phyloP scores from a whole-genome alignment of 1,140 invertebrate species.

The Cydia pomonella region DNA sequence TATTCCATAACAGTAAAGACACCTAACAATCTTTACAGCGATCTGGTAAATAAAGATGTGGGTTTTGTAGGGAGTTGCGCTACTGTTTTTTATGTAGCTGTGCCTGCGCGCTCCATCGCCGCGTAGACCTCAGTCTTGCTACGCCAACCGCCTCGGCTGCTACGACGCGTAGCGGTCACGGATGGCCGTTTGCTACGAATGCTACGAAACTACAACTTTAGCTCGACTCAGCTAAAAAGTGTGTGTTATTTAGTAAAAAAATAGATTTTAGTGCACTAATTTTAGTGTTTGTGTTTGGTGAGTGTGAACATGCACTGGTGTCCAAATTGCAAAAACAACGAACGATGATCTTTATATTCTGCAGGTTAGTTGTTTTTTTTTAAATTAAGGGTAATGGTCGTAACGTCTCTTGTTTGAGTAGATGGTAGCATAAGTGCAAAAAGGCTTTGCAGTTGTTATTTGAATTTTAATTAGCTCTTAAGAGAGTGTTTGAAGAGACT shows the following conservation, averaged over 20 bases:
- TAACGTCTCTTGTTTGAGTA: slow-evolving; percentile 29
- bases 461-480: slow-evolving; percentile 1
- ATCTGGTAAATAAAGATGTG: slow-evolving; percentile 43
- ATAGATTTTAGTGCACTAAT: slow-evolving; percentile 42
- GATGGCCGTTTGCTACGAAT: slow-evolving; percentile 34
- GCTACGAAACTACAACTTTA: slow-evolving; percentile 32
- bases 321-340: slow-evolving; percentile 54
- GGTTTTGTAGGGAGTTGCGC: slow-evolving; percentile 52
- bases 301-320: slow-evolving; percentile 48
- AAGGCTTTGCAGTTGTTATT: slow-evolving; percentile 3
- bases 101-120: slow-evolving; percentile 39
- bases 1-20: slow-evolving; percentile 10
- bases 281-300: slow-evolving; percentile 45
- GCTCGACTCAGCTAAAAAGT: slow-evolving; percentile 46
- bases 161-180: slow-evolving; percentile 45
- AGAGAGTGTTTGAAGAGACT: background rate
- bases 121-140: slow-evolving; percentile 58
- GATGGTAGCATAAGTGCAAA: background rate
- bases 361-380: slow-evolving; percentile 69
- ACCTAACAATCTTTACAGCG: background rate
- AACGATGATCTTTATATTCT: slow-evolving; percentile 66
- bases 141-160: slow-evolving; percentile 55
- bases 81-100: slow-evolving; percentile 18
- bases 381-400: slow-evolving; percentile 46
- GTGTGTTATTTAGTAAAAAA: slow-evolving; percentile 39